Conservation (phyloP, 1,140 invertebrate genomes). For the Popillia japonica region DNA sequence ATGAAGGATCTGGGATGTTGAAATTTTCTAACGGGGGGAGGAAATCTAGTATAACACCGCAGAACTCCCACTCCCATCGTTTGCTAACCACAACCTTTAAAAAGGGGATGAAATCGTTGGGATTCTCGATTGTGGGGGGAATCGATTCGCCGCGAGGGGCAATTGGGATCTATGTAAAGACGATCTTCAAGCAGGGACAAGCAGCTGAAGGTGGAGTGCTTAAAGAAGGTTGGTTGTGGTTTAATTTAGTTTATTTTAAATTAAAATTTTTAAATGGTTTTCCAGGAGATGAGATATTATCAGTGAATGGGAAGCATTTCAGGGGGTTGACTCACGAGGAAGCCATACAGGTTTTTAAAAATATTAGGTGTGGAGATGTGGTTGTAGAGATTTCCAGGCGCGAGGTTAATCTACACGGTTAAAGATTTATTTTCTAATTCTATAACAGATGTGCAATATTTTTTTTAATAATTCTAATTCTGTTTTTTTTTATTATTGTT, state of each 20-base stretch:
- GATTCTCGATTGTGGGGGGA: slow-evolving; percentile 92
- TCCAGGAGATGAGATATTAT: slow-evolving; percentile 91
- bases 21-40: slow-evolving; percentile 32
- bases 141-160: slow-evolving; percentile 87
- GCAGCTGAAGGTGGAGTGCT: slow-evolving; percentile 85
- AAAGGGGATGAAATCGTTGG: slow-evolving; percentile 87
- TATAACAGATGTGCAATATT: too few relatives aligned
- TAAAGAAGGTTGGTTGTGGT: slow-evolving; percentile 72
- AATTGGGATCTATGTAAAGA: slow-evolving; percentile 91
- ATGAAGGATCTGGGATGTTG: slow-evolving; percentile 28
- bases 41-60: background rate
- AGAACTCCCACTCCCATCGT: background rate
- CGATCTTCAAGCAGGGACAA: slow-evolving; percentile 86
- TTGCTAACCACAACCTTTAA: slow-evolving; percentile 64
- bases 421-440: too few relatives aligned
- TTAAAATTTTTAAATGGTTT: slow-evolving; percentile 36
- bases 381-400: slow-evolving; percentile 81
- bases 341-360: slow-evolving; percentile 89
- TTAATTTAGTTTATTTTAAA: too few relatives aligned
- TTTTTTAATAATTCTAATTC: too few relatives aligned
- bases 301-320: slow-evolving; percentile 84
- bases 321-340: slow-evolving; percentile 87
- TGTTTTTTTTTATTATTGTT: too few relatives aligned
- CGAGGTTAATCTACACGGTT: too few relatives aligned
- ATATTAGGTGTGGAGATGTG: slow-evolving; percentile 85